phyloP scores from a whole-genome alignment of 2,797 vertebrate genomes.

The Alca torda region DNA sequence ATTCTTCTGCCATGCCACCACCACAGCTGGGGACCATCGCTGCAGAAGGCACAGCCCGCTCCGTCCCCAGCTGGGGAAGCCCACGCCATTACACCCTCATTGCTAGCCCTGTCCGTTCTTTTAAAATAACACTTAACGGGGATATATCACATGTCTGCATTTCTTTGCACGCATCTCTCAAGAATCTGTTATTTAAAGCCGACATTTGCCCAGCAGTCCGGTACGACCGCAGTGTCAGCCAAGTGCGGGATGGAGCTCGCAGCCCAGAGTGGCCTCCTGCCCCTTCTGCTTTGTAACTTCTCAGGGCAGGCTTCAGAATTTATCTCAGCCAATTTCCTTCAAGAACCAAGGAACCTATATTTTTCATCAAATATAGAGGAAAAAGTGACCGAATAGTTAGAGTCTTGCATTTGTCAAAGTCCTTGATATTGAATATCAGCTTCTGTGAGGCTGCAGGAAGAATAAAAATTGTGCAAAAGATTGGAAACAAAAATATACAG shows the following conservation, averaged over 20 bases:
- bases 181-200: neutral
- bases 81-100: no score
- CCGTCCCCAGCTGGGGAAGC: no score
- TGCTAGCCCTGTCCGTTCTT: accelerated
- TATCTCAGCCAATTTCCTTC: neutral
- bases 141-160: accelerated
- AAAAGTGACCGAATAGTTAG: neutral
- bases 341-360: neutral
- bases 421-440: neutral
- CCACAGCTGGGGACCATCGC: no score
- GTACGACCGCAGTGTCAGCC: neutral
- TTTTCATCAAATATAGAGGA: neutral
- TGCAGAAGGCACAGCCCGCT: neutral
- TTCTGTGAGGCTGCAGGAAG: neutral
- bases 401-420: neutral
- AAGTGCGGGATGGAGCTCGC: accelerated
- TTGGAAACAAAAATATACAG: neutral
- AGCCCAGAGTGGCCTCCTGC: neutral
- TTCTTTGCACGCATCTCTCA: accelerated
- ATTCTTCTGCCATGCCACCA: neutral
- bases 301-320: neutral
- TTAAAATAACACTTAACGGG: neutral
- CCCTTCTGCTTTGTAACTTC: neutral
- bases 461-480: neutral
- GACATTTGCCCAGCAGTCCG: neutral